Conservation (phyloP, 2,113 vertebrate genomes). For the Enhydra lutris region DNA sequence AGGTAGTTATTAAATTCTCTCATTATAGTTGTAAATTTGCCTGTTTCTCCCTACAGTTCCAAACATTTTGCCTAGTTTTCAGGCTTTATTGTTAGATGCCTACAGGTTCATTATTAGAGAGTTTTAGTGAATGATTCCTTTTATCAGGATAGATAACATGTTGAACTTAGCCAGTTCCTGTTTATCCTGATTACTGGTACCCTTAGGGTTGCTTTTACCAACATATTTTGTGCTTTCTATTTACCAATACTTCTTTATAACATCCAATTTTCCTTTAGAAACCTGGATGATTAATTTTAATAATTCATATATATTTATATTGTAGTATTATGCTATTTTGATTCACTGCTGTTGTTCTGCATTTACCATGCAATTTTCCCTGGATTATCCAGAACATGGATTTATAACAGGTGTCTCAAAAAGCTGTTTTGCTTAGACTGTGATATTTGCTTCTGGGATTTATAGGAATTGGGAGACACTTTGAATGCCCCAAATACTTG, state of each 20-base stretch:
- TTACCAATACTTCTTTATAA: neutral
- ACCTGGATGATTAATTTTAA: neutral
- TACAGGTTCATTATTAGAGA: neutral
- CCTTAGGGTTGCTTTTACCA: neutral
- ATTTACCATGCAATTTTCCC: neutral
- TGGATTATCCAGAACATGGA: neutral
- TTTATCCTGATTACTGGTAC: neutral
- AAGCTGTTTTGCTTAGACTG: neutral
- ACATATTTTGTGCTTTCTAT: neutral
- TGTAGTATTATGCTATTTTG: neutral
- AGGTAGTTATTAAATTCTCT: neutral
- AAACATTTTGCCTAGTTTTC: neutral
- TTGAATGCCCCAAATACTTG: neutral
- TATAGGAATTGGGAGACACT: neutral
- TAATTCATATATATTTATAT: neutral
- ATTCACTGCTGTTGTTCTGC: neutral
- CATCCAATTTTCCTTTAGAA: neutral
- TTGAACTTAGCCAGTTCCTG: neutral
- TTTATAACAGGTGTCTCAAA: neutral
- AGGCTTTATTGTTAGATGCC: neutral
- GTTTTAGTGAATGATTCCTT: neutral
- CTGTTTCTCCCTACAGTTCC: neutral
- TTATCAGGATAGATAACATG: neutral
- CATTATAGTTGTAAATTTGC: neutral
- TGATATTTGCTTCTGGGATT: neutral